Conservation (phyloP, 2,797 vertebrate genomes). For the Glyptemys insculpta region DNA sequence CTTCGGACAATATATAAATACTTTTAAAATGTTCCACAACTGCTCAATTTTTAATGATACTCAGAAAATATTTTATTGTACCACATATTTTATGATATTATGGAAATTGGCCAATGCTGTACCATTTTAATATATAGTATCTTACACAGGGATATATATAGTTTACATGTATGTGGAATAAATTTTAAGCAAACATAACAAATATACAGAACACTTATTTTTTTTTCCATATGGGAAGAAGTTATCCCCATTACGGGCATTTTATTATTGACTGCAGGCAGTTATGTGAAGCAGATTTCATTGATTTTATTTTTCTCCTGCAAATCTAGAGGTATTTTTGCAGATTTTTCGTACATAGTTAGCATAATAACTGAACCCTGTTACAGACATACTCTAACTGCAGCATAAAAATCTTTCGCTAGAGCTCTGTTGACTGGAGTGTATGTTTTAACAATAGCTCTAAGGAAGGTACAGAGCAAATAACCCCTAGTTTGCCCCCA, state of each 20-base stretch:
- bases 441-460: constrained; percentile 31
- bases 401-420: constrained; percentile 47
- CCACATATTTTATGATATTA: constrained; percentile 63
- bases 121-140: constrained; percentile 19
- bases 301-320: constrained; percentile 63
- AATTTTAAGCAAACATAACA: constrained; percentile 60
- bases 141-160: constrained; percentile 52
- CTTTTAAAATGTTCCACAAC: constrained; percentile 29
- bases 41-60: constrained; percentile 14
- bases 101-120: constrained; percentile 31
- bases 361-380: constrained; percentile 59
- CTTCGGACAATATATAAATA: neutral
- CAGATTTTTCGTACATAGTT: constrained; percentile 60
- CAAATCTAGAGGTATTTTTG: constrained; percentile 60
- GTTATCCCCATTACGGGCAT: constrained; percentile 63
- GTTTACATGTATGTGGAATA: constrained; percentile 63
- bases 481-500: constrained; percentile 32
- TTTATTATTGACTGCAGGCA: constrained; percentile 74
- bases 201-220: constrained; percentile 63
- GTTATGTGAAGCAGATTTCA: constrained; percentile 67
- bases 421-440: constrained; percentile 20
- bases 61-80: constrained; percentile 10
- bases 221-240: constrained; percentile 71
- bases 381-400: constrained; percentile 1
- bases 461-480: constrained; percentile 54